Conservation (phyloP, 2,888 invertebrate species). For the Liopterus haemorrhoidalis region DNA sequence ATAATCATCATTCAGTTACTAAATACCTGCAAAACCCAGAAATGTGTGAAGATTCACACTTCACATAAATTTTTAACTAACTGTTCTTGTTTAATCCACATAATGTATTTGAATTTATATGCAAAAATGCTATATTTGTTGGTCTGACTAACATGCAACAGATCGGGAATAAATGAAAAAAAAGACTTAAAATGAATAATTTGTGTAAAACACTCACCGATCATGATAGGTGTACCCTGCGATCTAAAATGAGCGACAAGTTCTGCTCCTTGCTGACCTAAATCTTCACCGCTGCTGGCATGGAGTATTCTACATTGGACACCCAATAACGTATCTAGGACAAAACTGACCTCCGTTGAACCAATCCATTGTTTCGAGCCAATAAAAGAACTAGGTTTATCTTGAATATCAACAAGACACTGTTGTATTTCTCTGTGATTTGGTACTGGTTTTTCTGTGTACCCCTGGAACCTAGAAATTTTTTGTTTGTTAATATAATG, state of each 20-base stretch:
- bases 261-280: conserved; percentile 72
- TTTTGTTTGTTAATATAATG: not conserved
- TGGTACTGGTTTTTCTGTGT: conserved; percentile 69
- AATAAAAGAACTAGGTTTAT: conserved; percentile 81
- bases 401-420: conserved; percentile 89
- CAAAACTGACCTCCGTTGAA: conserved; percentile 93
- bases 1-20: no score
- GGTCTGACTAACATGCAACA: no score
- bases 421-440: conserved; percentile 84
- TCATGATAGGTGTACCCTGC: conserved; percentile 96
- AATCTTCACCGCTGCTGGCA: conserved; percentile 78
- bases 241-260: conserved; percentile 84
- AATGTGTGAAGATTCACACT: no score
- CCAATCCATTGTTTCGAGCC: conserved; percentile 97
- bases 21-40: no score
- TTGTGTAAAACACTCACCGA: conserved; percentile 57
- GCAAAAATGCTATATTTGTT: no score
- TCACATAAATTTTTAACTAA: no score
- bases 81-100: no score
- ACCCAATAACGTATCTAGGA: conserved; percentile 73
- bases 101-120: no score
- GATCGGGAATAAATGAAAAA: no score
- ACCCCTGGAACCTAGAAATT: conserved; percentile 79
- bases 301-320: conserved; percentile 76
- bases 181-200: conserved; percentile 8